Evolutionary conservation across 2,888 invertebrate species (phyloP).

Genomic region (Yponomeuta evonymella): DNA sequence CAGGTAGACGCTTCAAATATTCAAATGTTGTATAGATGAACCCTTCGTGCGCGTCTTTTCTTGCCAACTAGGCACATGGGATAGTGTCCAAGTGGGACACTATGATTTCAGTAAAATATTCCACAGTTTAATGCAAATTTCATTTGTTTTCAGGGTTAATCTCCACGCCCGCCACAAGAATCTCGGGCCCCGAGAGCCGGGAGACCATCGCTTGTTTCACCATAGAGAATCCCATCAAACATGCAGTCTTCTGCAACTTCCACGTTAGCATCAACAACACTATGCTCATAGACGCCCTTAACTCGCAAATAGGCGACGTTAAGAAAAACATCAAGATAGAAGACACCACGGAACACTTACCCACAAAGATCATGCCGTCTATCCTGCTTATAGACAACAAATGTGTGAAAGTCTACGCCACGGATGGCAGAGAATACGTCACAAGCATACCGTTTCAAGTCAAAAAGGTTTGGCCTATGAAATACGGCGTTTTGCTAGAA

Average conservation of each 20-base stretch:
- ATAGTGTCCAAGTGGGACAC: no score
- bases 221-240: constrained; percentile 87
- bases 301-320: constrained; percentile 65
- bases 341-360: constrained; percentile 66
- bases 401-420: constrained; percentile 85
- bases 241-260: constrained; percentile 84
- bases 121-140: not conserved
- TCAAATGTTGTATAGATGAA: no score
- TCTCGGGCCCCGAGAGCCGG: constrained; percentile 68
- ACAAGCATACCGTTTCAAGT: constrained; percentile 88
- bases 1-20: no score
- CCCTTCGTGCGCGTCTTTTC: no score
- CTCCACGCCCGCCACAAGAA: constrained; percentile 67
- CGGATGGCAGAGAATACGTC: constrained; percentile 88
- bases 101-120: not conserved
- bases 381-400: constrained; percentile 85
- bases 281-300: constrained; percentile 70
- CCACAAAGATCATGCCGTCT: constrained; percentile 77
- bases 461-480: constrained; percentile 88
- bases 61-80: no score
- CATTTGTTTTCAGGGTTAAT: constrained; percentile 57
- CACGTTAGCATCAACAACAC: constrained; percentile 70
- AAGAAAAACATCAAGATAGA: constrained; percentile 69
- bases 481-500: constrained; percentile 90
- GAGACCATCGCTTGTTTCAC: constrained; percentile 84